These are phyloP conservation scores for Syrphus vitripennis DNA, from an alignment of 2,888 invertebrate species.

Conservation along the genomic window DNA sequence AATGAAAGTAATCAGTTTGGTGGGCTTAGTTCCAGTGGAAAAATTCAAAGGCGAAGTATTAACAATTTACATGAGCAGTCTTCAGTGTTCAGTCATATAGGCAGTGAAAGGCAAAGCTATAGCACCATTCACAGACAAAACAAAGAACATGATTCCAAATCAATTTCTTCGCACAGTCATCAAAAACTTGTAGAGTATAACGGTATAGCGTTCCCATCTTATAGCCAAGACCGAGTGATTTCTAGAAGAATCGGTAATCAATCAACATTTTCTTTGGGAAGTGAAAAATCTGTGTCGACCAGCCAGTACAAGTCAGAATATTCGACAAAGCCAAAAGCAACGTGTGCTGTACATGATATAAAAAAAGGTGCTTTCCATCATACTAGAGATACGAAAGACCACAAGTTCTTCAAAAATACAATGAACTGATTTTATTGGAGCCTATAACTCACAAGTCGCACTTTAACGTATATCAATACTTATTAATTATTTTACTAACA, in stretches of 20 bases:
- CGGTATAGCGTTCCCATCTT: constrained; percentile 76
- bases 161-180: constrained; percentile 58
- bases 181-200: constrained; percentile 68
- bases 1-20: constrained; percentile 75
- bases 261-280: constrained; percentile 90
- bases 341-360: constrained; percentile 90
- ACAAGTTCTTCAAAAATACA: constrained; percentile 88
- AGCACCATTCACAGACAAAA: constrained; percentile 90
- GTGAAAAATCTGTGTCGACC: constrained; percentile 83
- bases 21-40: constrained; percentile 82
- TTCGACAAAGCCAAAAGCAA: constrained; percentile 86
- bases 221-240: constrained; percentile 74
- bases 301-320: constrained; percentile 90
- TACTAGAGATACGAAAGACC: constrained; percentile 91
- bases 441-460: not conserved
- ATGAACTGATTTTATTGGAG: constrained; percentile 28
- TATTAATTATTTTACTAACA: constrained; percentile 1
- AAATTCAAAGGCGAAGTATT: constrained; percentile 91
- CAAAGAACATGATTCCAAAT: constrained; percentile 82
- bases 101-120: constrained; percentile 88
- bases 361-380: constrained; percentile 91
- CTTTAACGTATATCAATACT: not conserved
- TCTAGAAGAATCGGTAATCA: constrained; percentile 84
- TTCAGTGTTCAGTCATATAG: constrained; percentile 85
- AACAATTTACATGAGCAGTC: constrained; percentile 89